Evolutionary conservation across 2,113 vertebrate genomes (phyloP).

Genomic region (Todiramphus saurophagus): DNA sequence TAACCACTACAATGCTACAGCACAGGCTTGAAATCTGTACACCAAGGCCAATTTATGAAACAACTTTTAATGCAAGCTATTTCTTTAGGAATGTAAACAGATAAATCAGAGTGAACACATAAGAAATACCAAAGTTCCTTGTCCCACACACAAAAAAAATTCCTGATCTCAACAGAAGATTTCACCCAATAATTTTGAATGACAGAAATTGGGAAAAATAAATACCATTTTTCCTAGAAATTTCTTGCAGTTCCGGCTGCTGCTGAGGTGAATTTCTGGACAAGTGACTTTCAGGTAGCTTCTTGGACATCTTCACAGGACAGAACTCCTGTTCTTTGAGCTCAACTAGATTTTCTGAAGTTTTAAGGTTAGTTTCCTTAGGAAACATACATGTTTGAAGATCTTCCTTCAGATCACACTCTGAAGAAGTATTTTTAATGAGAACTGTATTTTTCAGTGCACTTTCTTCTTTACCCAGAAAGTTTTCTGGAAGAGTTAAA

Average conservation of each 20-base stretch:
- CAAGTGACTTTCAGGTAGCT: slow-evolving; percentile 75
- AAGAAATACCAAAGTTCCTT: background rate
- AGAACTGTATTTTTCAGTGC: slow-evolving; percentile 73
- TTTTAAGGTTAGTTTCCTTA: slow-evolving; percentile 90
- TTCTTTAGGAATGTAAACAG: background rate
- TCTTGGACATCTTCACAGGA: slow-evolving; percentile 74
- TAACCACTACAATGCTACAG: background rate
- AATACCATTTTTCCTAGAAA: slow-evolving; percentile 77
- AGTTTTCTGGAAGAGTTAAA: slow-evolving; percentile 70
- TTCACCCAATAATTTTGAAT: background rate
- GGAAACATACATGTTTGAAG: slow-evolving; percentile 91
- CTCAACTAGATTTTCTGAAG: slow-evolving; percentile 78
- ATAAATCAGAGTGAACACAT: background rate
- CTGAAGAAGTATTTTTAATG: slow-evolving; percentile 68
- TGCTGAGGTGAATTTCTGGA: slow-evolving; percentile 71
- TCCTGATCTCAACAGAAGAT: background rate
- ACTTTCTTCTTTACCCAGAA: slow-evolving; percentile 76
- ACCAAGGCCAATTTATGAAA: background rate
- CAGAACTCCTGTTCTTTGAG: slow-evolving; percentile 77
- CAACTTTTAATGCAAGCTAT: background rate
- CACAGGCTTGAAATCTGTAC: background rate
- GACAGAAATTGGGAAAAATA: background rate
- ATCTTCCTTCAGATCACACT: slow-evolving; percentile 72
- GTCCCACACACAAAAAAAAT: fast-evolving
- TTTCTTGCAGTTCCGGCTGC: slow-evolving; percentile 70